Evolutionary conservation across 1,140 invertebrate genomes (phyloP).

Genomic region (Trialeurodes vaporariorum): DNA sequence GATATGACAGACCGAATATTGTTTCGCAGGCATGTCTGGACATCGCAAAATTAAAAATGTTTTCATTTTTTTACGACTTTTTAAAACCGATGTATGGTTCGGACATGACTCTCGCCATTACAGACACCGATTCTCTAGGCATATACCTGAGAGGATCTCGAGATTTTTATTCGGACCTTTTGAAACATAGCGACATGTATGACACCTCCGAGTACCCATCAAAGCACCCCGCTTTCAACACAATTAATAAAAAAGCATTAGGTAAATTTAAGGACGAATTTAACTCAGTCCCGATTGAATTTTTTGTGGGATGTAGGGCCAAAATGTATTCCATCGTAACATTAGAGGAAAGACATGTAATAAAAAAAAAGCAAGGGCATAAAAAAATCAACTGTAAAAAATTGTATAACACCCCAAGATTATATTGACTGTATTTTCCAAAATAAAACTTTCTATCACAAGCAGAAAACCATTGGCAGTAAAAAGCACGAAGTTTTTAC

Average conservation of each 20-base stretch:
- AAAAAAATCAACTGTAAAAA: conserved; percentile 20
- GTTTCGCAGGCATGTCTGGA: conserved; percentile 19
- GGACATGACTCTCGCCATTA: conserved; percentile 23
- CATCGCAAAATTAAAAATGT: conserved; percentile 18
- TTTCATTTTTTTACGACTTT: conserved; percentile 18
- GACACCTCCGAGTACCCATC: conserved; percentile 21
- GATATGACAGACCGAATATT: conserved; percentile 18
- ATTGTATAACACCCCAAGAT: conserved; percentile 15
- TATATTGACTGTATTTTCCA: conserved; percentile 16
- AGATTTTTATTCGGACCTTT: neutral
- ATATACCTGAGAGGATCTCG: neutral
- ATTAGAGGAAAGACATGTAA: conserved; percentile 17
- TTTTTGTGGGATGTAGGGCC: conserved; percentile 34
- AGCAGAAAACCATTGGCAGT: conserved; percentile 12
- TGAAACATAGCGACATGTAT: conserved; percentile 16
- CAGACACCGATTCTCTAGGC: conserved; percentile 32
- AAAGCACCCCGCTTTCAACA: conserved; percentile 12
- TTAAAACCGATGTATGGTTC: conserved; percentile 13
- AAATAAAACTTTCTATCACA: conserved; percentile 10
- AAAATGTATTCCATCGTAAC: conserved; percentile 34
- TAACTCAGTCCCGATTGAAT: conserved; percentile 29
- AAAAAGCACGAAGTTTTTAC: neutral
- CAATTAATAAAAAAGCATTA: conserved; percentile 34
- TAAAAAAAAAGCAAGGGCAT: conserved; percentile 26
- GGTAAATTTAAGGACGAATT: conserved; percentile 41